Base-by-base conservation (phyloP, 2,113 vertebrate species). In the Oophaga pumilio region DNA sequence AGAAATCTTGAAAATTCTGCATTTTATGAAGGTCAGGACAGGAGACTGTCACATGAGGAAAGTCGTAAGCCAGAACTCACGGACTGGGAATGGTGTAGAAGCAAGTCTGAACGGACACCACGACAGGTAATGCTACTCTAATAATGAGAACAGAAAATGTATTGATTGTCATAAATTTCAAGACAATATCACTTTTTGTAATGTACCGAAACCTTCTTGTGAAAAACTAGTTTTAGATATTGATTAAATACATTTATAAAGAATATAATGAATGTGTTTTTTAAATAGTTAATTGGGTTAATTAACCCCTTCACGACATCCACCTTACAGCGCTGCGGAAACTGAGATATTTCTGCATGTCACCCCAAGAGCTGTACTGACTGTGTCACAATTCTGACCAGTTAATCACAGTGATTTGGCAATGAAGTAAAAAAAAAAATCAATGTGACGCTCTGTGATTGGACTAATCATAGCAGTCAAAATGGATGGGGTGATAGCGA, bases 1-100 rank as follows among this genome's bases (percentile, higher is more conserved):
- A 89, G 89, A 13, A 59, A 89, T 26, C 85, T 93, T 0, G 94
- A 94, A 52, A 91, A 93, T 0, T 86, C 92, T 0, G 91, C 92
- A 0, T 90, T 94, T 86, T 94, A 95, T 0, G 96, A 96, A 20
- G 96, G 93, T 0, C 79, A 95, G 0, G 96, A 97, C 87, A 95
- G 97, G 93, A 95, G 97, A 82, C 62, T 97, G 80, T 96, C 95
- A 1, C 97, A 96, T 0, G 94, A 97, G 89, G 96, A 97, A 59
- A 93, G 93, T 89, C 96, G 88, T 6, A 94, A 95, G 33, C 97
- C 96, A 0, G 94, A 98, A 49, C 95, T 97, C 89, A 93, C 94
- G 0, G 98, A 98, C 89, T 99, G 98, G 98, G 98, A 99, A 66
- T 99, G 98, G 98, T 97, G 97, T 93, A 93, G 98, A 33, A 99